Percentiles rank a stretch among this genome's conserved stretches.
These are phyloP conservation scores for Gobiocypris rarus DNA, from an alignment of 2,113 vertebrate species.

Conservation along the genomic window DNA sequence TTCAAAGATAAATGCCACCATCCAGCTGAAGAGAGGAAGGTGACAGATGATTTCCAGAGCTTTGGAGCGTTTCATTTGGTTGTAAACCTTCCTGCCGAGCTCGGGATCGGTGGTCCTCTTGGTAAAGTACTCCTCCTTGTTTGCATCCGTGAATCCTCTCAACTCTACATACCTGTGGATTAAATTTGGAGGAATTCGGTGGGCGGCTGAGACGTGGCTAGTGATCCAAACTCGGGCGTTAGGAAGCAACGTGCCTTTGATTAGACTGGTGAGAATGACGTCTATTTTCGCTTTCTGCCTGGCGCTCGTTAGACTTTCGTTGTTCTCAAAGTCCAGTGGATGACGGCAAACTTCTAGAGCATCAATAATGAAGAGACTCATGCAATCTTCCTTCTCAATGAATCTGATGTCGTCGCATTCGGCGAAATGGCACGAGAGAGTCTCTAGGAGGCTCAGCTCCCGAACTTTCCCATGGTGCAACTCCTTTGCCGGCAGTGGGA, in stretches of 20 bases:
- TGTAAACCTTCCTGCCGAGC: slow-evolving; percentile 43
- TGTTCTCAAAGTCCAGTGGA: slow-evolving; percentile 67
- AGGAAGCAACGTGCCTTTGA: slow-evolving; percentile 69
- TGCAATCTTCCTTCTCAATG: slow-evolving; percentile 61
- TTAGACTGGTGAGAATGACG: slow-evolving; percentile 70
- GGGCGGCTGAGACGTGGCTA: slow-evolving; percentile 59
- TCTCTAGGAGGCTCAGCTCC: slow-evolving; percentile 60
- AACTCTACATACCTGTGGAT: slow-evolving; percentile 68
- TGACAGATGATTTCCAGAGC: slow-evolving; percentile 62
- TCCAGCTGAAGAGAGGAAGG: slow-evolving; percentile 74
- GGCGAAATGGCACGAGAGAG: slow-evolving; percentile 58
- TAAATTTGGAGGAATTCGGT: slow-evolving; percentile 64
- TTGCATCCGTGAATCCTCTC: slow-evolving; percentile 68
- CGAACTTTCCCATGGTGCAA: slow-evolving; percentile 57
- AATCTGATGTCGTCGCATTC: slow-evolving; percentile 54
- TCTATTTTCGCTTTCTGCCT: slow-evolving; percentile 52
- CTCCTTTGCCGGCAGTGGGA: slow-evolving; percentile 66
- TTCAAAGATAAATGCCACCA: slow-evolving; percentile 65
- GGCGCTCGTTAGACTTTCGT: slow-evolving; percentile 57
- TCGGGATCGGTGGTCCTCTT: slow-evolving; percentile 54
- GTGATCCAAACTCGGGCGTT: slow-evolving; percentile 70
- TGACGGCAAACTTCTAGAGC: slow-evolving; percentile 69
- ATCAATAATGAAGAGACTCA: slow-evolving; percentile 73
- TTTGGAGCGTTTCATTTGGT: slow-evolving; percentile 59
- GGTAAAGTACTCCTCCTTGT: slow-evolving; percentile 69